A percentile compares a stretch with the other conserved stretches of the same genome.
These are phyloP conservation scores for Chymomyza amoena DNA, from an alignment of 2,888 invertebrate genomes.

Conservation along the genomic window DNA sequence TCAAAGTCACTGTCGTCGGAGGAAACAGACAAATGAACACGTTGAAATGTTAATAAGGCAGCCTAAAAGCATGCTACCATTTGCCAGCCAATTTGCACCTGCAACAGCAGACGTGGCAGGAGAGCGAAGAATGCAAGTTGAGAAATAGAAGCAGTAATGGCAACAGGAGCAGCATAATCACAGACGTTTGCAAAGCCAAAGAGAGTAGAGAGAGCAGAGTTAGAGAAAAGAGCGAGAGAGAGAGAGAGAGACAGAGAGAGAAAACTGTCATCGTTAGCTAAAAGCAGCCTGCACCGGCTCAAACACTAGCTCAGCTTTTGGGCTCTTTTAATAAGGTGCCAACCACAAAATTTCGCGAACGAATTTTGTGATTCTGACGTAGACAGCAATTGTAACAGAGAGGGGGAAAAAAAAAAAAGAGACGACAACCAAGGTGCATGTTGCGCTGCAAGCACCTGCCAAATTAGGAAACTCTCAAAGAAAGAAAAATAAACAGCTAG, in stretches of 20 bases:
- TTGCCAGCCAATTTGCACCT: slow-evolving; percentile 70
- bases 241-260: slow-evolving; percentile 31
- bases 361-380: not conserved
- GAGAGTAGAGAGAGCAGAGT: slow-evolving; percentile 24
- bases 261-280: no score
- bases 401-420: not conserved
- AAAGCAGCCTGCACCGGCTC: not conserved
- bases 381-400: no score
- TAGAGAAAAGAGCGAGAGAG: no score
- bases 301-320: slow-evolving; percentile 13
- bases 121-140: not conserved
- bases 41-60: slow-evolving; percentile 71
- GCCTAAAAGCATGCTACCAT: slow-evolving; percentile 70
- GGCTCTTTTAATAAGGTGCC: slow-evolving; percentile 71
- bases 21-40: slow-evolving; percentile 65
- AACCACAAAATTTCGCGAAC: slow-evolving; percentile 60
- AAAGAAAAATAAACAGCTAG: slow-evolving; percentile 60
- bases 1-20: slow-evolving; percentile 9
- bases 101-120: slow-evolving; percentile 27
- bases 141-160: not conserved
- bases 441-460: slow-evolving; percentile 51
- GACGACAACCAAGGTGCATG: slow-evolving; percentile 58
- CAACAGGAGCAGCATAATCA: not conserved
- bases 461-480: slow-evolving; percentile 71
- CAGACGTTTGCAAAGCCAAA: not conserved